phyloP scores from a whole-genome alignment of 2,797 vertebrate genomes.

The Schizopygopsis pylzovi region DNA sequence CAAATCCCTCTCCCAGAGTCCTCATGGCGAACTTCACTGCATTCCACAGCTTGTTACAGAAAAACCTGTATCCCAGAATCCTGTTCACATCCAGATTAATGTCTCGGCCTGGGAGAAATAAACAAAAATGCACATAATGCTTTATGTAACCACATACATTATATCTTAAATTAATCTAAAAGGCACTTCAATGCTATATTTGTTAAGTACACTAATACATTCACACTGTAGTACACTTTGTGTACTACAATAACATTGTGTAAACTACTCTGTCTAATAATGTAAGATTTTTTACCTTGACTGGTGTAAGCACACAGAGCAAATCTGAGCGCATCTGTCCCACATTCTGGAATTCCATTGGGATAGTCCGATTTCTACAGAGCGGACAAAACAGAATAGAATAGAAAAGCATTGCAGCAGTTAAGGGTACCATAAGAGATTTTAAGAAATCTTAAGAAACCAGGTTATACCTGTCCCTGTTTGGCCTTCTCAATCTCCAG shows the following conservation, averaged over 20 bases:
- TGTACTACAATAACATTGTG: neutral
- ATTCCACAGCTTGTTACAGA: slow-evolving; percentile 97
- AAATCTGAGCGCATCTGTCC: slow-evolving; percentile 85
- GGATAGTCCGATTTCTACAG: slow-evolving; percentile 84
- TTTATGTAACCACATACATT: neutral
- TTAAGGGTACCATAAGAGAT: neutral
- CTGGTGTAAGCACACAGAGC: slow-evolving; percentile 85
- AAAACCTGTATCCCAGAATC: slow-evolving; percentile 91
- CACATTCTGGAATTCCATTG: slow-evolving; percentile 85
- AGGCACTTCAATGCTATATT: neutral
- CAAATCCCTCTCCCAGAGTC: slow-evolving; percentile 84
- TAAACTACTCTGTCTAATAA: neutral
- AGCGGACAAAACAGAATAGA: neutral
- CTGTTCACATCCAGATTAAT: slow-evolving; percentile 95
- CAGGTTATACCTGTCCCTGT: slow-evolving; percentile 81
- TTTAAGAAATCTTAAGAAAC: neutral
- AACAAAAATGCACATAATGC: neutral
- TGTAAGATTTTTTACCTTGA: slow-evolving; percentile 75
- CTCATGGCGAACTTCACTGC: slow-evolving; percentile 91
- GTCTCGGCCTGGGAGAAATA: slow-evolving; percentile 82
- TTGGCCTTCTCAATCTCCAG: slow-evolving; percentile 87
- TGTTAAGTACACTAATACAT: neutral
- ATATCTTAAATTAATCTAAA: neutral
- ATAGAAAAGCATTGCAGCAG: neutral
- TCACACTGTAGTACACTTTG: neutral